Base-by-base conservation (phyloP, 2,797 vertebrate species). In the Macroramphosus scolopax region DNA sequence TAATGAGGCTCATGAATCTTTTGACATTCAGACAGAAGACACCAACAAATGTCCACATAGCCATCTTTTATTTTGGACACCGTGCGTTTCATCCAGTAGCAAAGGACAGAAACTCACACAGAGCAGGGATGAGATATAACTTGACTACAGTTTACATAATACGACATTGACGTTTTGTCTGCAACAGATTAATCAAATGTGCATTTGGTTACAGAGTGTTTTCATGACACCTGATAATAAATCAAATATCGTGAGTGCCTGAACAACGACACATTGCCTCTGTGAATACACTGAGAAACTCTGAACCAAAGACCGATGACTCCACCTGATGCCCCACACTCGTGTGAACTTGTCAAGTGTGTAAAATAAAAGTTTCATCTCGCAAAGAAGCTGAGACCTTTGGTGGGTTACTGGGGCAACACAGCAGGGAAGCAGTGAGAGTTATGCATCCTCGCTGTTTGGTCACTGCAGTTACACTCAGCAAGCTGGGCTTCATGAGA, bases 1-100 rank as follows among this genome's bases (percentile, higher is more conserved):
- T 28, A 16, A 30, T n/a, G 2, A 51, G 16, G 20, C 26, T n/a
- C n/a, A n/a, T n/a, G n/a, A n/a, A n/a, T n/a, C 3, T 28, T 44
- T 16, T 46, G 18, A 61, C 46, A 49, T 22, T 58, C 17, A 59
- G 47, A 88, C 70, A 85, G 57, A 83, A 77, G 51, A 88, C 77
- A 5, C 73, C 68, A 74, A 78, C 68, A 84, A 82, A 67, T 68
- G 60, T 73, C 80, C 52, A 53, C 40, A 60, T 68, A 68, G 60
- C 35, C 52, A 83, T 36, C 35, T 51, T 87, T 89, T 89, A 85
- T 88, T 88, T 80, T 40, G 24, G 72, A 82, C 64, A 39, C 20
- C 6, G 10, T 51, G 57, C 17, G 57, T 45, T 74, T 77, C 31
- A 57, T 61, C 36, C 50, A 80, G 43, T 33, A 68, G 51, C 43